A percentile compares a stretch with the other conserved stretches of the same genome.
Conservation (phyloP, 64 coral and sea anemone genomes). For the Montipora cactus region DNA sequence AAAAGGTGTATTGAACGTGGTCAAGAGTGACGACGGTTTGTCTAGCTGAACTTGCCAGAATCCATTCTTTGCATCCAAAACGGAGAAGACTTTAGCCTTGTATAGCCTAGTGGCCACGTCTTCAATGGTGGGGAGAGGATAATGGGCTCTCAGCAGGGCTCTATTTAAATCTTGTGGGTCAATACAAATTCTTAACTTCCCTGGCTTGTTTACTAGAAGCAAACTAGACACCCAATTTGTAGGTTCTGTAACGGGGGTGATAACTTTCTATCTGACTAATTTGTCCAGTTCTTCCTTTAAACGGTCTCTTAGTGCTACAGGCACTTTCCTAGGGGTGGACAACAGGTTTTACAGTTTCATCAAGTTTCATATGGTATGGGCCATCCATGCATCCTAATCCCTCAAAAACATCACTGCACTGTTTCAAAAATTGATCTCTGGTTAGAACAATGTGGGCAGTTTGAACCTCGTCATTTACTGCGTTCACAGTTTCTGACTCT, state of each 20-base stretch:
- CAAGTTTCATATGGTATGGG: no score
- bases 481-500: no score
- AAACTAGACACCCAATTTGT: conserved; percentile 41
- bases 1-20: conserved; percentile 25
- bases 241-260: background rate
- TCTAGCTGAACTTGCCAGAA: conserved; percentile 15
- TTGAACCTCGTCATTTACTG: background rate
- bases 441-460: no score
- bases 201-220: conserved; percentile 24
- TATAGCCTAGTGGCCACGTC: background rate
- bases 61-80: conserved; percentile 14
- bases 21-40: background rate
- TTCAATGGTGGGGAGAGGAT: conserved; percentile 45
- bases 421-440: background rate
- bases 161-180: conserved; percentile 35
- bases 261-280: background rate
- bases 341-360: background rate
- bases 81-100: no score
- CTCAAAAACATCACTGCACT: conserved; percentile 54
- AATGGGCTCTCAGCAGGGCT: conserved; percentile 9
- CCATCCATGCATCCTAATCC: conserved; percentile 15
- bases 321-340: no score
- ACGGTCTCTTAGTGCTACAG: no score
- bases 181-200: conserved; percentile 24
- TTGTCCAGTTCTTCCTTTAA: background rate